phyloP scores from a whole-genome alignment of 2,113 vertebrate species.

The Corvus cornix region DNA sequence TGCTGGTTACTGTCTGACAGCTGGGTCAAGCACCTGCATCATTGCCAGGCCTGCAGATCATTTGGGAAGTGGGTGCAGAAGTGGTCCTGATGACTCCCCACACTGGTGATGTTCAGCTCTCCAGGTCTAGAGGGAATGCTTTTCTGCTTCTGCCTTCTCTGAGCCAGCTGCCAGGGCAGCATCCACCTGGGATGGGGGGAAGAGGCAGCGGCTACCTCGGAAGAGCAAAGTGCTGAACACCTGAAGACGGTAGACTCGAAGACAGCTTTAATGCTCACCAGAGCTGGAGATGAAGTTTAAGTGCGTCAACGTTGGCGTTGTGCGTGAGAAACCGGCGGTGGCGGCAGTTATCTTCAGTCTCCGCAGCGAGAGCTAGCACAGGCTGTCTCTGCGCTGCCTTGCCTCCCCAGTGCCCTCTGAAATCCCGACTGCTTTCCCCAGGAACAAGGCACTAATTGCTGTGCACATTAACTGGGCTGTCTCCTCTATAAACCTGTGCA shows the following conservation, averaged over 20 bases:
- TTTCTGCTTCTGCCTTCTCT: not conserved
- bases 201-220: not conserved
- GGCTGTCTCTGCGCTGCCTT: not conserved
- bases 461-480: not conserved
- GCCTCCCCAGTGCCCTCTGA: not conserved
- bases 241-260: not conserved
- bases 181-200: fast-evolving
- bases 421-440: not conserved
- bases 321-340: not conserved
- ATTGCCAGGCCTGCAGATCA: fast-evolving
- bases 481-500: not conserved
- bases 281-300: not conserved
- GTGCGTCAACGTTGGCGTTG: not conserved
- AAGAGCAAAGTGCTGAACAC: not conserved
- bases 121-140: not conserved
- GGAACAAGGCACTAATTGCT: not conserved
- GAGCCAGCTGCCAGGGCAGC: not conserved
- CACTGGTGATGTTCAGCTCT: not conserved
- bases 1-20: not conserved
- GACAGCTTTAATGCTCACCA: not conserved
- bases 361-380: fast-evolving
- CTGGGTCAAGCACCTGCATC: not conserved
- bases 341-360: not conserved
- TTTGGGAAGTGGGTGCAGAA: not conserved
- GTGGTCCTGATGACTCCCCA: fast-evolving